Base-by-base conservation (phyloP, 2,888 invertebrate genomes). In the Eudasyphora cyanicolor region DNA sequence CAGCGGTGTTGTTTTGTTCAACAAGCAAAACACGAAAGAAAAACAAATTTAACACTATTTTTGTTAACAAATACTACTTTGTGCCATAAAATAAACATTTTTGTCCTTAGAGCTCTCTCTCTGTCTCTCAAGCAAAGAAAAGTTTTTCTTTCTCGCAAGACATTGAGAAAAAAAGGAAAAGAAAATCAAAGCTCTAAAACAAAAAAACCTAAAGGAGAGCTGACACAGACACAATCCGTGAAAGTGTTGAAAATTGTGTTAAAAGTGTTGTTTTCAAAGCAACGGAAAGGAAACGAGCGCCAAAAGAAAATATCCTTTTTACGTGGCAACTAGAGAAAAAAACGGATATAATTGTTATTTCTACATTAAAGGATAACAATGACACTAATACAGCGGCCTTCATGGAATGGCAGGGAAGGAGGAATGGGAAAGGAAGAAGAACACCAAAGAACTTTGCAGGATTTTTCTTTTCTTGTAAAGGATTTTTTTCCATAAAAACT, bases 21-120 rank as follows among this genome's bases (percentile, higher is more conserved):
- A 57, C 57, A 57, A 45, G 27, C 10, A 60, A 57, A n/a, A n/a
- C n/a, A n/a, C n/a, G n/a, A n/a, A n/a, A n/a, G n/a, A n/a, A n/a
- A n/a, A n/a, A n/a, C n/a, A 57, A 67, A 67, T 45, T 38, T 67
- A 67, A 67, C 67, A 67, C 64, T 38, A 67, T 67, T 67, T 57
- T 67, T 38, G n/a, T n/a, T n/a, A n/a, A 67, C 67, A 67, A 60
- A 42, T 67, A 67, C n/a, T n/a, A n/a, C 67, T 42, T 67, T 42
- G 67, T 67, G 67, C 42, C 27, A 45, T 42, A 67, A 67, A 67
- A 42, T 19, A 64, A 38, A 67, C 67, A 42, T 45, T 60, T 17
- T 29, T 60, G 29, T 57, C 29, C 8, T 60, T 57, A 24, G 27
- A 57, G 14, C 14, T 57, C 7, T 54, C 0, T 10, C 19, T 21